Percentiles rank a stretch among this genome's conserved stretches.
phyloP scores from a whole-genome alignment of 2,113 vertebrate genomes.

The Mastomys coucha region DNA sequence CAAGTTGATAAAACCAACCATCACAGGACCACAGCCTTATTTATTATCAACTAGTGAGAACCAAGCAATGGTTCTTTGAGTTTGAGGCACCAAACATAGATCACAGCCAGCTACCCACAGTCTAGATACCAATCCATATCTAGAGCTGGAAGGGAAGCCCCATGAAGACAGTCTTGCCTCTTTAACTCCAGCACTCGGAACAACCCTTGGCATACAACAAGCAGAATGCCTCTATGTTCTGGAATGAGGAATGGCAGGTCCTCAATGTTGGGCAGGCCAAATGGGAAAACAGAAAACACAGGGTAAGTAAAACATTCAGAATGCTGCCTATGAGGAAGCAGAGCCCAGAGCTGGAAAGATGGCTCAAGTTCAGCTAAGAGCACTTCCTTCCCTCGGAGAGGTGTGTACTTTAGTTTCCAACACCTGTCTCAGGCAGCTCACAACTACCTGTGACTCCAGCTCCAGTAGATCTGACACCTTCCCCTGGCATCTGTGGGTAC shows the following conservation, averaged over 20 bases:
- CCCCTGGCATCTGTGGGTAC: not conserved
- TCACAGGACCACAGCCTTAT: not conserved
- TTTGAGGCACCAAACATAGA: not conserved
- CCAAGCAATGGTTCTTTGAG: no score
- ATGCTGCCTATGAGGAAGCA: not conserved
- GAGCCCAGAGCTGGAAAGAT: not conserved
- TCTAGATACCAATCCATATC: not conserved
- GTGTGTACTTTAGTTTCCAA: not conserved
- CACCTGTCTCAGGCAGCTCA: not conserved
- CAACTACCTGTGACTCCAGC: no score
- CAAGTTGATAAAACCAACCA: not conserved
- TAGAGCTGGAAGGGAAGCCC: not conserved
- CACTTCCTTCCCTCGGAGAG: not conserved
- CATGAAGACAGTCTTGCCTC: not conserved
- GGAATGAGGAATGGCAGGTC: not conserved
- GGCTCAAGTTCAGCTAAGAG: not conserved
- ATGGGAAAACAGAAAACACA: no score
- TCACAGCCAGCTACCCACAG: no score
- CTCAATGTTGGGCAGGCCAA: not conserved
- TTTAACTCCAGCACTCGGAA: not conserved
- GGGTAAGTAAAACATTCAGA: not conserved
- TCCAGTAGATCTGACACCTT: not conserved
- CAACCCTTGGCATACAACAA: not conserved
- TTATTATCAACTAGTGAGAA: not conserved
- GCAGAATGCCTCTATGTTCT: not conserved